A percentile compares a stretch with the other conserved stretches of the same genome.
These are phyloP conservation scores for Phyllotreta striolata DNA, from an alignment of 2,888 invertebrate species.

Conservation along the genomic window DNA sequence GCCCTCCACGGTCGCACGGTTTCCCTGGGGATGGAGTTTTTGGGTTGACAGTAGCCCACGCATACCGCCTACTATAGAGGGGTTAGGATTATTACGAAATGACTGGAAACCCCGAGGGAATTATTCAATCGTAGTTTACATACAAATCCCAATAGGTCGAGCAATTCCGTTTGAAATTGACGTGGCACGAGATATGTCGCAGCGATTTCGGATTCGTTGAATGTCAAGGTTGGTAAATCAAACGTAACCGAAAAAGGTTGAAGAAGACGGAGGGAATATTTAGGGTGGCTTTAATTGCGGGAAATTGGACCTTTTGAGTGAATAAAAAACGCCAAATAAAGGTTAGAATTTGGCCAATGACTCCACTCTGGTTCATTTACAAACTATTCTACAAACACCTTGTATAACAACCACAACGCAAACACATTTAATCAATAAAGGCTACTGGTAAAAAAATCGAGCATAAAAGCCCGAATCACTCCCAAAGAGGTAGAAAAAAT, in stretches of 20 bases:
- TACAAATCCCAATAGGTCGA: slow-evolving; percentile 22
- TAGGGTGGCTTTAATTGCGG: too few species aligned
- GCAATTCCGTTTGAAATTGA: slow-evolving; percentile 18
- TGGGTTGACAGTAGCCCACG: slow-evolving; percentile 20
- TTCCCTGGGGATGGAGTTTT: slow-evolving; percentile 9
- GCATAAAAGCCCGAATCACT: neutral
- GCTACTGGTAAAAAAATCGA: neutral
- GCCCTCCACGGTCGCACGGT: too few species aligned
- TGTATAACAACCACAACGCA: too few species aligned
- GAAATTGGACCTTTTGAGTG: too few species aligned
- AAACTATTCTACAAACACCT: too few species aligned
- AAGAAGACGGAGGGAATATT: neutral
- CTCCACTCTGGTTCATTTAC: too few species aligned
- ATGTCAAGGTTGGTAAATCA: slow-evolving; percentile 7
- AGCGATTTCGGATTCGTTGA: slow-evolving; percentile 13
- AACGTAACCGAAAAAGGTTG: slow-evolving; percentile 3
- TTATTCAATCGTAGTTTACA: slow-evolving; percentile 31
- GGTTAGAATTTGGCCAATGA: too few species aligned
- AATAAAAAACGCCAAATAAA: too few species aligned
- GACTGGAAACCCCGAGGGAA: slow-evolving; percentile 31
- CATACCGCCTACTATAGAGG: slow-evolving; percentile 25
- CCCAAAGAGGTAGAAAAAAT: too few species aligned
- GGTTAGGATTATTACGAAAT: slow-evolving; percentile 38
- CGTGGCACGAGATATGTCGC: slow-evolving; percentile 6
- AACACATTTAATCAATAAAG: too few species aligned